Evolutionary conservation across 2,113 vertebrate genomes (phyloP), one percentile per base, ranked within the genome.

Genomic region (Gasterosteus aculeatus): DNA sequence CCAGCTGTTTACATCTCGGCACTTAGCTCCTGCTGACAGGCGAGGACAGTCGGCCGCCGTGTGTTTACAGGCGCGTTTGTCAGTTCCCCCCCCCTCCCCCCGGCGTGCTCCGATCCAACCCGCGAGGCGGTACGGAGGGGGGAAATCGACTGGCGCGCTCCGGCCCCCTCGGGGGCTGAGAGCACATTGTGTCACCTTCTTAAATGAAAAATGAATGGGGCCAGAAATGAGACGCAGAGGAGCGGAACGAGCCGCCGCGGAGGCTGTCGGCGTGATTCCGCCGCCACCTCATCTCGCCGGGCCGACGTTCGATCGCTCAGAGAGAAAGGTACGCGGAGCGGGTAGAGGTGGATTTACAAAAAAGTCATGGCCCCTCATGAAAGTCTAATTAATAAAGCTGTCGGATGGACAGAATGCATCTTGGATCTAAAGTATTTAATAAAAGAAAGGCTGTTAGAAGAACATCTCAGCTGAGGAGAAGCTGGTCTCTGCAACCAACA

Each of bases 121-220:
- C 77, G 35, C 26, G 47, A 66, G 77, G 53, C 22, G 22, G 22
- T 26, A 26, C 22, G 22, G 22, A 26, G 33, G 33, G 33, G 65
- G 86, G 81, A 85, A 90, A 92, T 83, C 88, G 69, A 92, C 5
- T 88, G 87, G 79, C 69, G 83, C 82, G 74, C 81, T 86, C 80
- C 82, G 71, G 84, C 87, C 89, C 81, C 72, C 72, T 58, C 33
- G 33, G 35, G 35, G 83, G 84, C 85, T 81, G 64, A 70, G 83
- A 91, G 77, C 89, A 89, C 84, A 87, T 86, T 78, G 85, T 88
- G 88, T 92, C 90, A 91, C 82, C 78, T 82, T 83, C 80, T 87
- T 86, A 83, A 90, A 92, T 91, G 91, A 92, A 91, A 92, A 92
- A 91, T 90, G 81, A 92, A 92, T 87, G 79, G 74, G 65, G 75